These are phyloP conservation scores for Aricia artaxerxes DNA, from an alignment of 2,888 invertebrate genomes.

Conservation along the genomic window DNA sequence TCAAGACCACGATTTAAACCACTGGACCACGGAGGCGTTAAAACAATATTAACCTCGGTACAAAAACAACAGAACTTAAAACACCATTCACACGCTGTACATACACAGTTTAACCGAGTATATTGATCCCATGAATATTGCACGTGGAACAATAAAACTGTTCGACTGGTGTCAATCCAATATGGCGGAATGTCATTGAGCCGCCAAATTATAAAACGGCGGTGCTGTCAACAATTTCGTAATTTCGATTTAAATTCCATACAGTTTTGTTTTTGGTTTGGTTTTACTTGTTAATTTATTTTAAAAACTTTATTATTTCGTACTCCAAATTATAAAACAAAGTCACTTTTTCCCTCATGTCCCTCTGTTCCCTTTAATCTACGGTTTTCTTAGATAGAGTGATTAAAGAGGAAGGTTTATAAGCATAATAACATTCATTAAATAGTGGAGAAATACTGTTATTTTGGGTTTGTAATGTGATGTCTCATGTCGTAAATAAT, in stretches of 20 bases:
- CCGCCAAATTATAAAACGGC: constrained; percentile 8
- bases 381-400: no score
- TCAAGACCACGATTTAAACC: no score
- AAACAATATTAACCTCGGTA: neutral
- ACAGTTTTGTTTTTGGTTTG: neutral
- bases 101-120: neutral
- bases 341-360: no score
- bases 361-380: no score
- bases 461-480: no score
- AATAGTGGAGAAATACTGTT: no score
- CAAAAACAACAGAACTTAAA: neutral
- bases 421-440: no score
- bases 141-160: neutral
- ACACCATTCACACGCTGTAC: neutral
- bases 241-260: neutral
- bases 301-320: neutral
- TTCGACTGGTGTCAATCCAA: constrained; percentile 9
- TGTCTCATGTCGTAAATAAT: no score
- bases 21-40: no score
- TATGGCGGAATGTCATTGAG: constrained; percentile 8
- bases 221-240: neutral
- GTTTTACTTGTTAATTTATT: no score
- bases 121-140: neutral
- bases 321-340: no score
- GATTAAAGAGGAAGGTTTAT: no score